Evolutionary conservation across 2,888 invertebrate genomes (phyloP), one percentile per base, ranked within the genome.

Genomic region (Abrostola tripartita): DNA sequence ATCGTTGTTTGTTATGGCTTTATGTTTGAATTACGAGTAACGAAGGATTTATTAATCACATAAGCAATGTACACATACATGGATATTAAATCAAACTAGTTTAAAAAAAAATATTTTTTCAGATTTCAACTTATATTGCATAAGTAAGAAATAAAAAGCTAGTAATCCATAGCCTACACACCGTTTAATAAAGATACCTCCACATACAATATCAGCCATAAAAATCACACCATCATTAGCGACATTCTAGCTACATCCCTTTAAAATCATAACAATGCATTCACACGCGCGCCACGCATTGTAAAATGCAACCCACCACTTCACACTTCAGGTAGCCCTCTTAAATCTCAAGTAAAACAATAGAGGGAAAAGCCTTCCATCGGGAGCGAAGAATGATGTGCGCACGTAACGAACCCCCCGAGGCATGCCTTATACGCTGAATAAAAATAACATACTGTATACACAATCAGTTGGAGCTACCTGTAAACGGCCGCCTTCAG

Each of bases 341-440:
- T 60, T 66, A 53, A 68, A 66, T 76, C 65, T 72, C 51, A 70
- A 64, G 57, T 55, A 64, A 78, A 78, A 81, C 76, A 81, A 80
- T 78, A 66, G 62, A 52, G 58, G 55, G 53, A 63, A 73, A 76
- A 74, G 60, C 68, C 68, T 66, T 74, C 78, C 82, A 81, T 83
- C 81, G 80, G 77, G 78, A 83, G 82, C 71, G 78, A 78, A 76
- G 81, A 83, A 81, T 86, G 81, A 85, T 84, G 76, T 70, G 81
- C 84, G 50, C 81, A 78, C 80, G 85, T 91, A 91, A 91, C 89
- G 90, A 92, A 91, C 83, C 87, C 90, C 88, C 70, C 71, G 68
- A 84, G 90, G 87, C 87, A 82, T 88, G 86, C 84, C 84, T 82
- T 85, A 86, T 86, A 81, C 82, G 66, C 80, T 79, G 87, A 87